Evolutionary conservation across 1,140 invertebrate genomes (phyloP), one percentile per base, ranked within the genome.

Genomic region (Brachionus plicatilis): DNA sequence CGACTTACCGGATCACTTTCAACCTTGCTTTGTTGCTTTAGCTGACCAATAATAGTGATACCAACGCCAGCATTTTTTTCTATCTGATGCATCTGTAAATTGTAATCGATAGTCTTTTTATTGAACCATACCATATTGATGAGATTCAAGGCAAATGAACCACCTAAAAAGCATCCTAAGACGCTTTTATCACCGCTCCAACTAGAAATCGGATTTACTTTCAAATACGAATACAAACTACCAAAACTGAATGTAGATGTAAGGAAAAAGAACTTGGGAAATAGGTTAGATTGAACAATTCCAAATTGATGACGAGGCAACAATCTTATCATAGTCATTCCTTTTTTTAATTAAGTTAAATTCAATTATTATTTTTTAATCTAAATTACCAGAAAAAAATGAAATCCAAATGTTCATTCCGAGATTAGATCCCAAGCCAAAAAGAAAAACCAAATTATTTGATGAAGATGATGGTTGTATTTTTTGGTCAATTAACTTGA

Each of bases 291-390:
- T 68, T 82, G 79, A 12, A 82, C 79, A 9, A 24, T 14, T 24
- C 79, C 79, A 65, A 82, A 82, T 47, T 82, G 79, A 65, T 82
- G 79, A 43, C 79, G 79, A 60, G 79, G 79, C 27, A 82, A 47
- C 27, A 82, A 27, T 37, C 53, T 60, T 14, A 82, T 82, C 79
- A 82, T 65, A 8, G 79, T 82, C 53, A 82, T 45, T 2, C 79
- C 79, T 82, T 80, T 80, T 53, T 29, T 24, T 53, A 24, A 65
- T n/a, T 17, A 53, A 37, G 2, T 17, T 17, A 53, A 17, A 33
- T n/a, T 37, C 9, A 41, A n/a, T 27, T 56, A 20, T 50, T 9
- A 11, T 7, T 9, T 80, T n/a, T 65, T 80, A 41, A 27, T 76
- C 4, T 0, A 12, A 2, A 14, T 45, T 82, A 82, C 79, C 79